phyloP scores from a whole-genome alignment of 2,113 vertebrate genomes.

The Taxidea taxus region DNA sequence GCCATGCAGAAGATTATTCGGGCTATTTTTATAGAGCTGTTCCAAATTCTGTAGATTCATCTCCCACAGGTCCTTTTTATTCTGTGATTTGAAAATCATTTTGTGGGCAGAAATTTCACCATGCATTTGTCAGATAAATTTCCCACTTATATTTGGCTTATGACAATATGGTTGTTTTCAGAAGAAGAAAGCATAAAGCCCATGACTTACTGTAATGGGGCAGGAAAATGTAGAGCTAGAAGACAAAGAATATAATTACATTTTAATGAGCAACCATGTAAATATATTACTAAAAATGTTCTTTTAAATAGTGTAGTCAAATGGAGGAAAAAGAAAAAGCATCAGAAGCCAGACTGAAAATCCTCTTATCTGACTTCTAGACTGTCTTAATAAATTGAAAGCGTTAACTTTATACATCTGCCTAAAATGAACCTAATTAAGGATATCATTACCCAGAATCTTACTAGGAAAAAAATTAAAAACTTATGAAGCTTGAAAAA shows the following conservation, averaged over 20 bases:
- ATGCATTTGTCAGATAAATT: conserved; percentile 78
- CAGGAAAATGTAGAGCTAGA: conserved; percentile 67
- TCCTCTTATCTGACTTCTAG: conserved; percentile 8
- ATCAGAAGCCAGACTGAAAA: conserved; percentile 36
- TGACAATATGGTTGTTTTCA: conserved; percentile 62
- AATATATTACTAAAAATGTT: conserved; percentile 67
- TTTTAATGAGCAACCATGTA: conserved; percentile 75
- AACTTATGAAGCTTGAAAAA: background rate
- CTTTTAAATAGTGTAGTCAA: conserved; percentile 62
- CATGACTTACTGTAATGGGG: conserved; percentile 75
- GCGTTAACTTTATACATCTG: background rate
- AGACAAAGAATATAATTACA: conserved; percentile 74
- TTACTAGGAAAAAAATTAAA: background rate
- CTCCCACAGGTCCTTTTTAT: conserved; percentile 76
- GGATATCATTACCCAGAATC: background rate
- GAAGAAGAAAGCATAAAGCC: conserved; percentile 59
- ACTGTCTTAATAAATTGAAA: conserved; percentile 7
- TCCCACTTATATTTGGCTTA: conserved; percentile 76
- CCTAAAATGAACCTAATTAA: conserved; percentile 36
- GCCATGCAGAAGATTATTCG: conserved; percentile 75
- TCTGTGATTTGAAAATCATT: conserved; percentile 77
- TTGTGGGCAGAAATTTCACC: conserved; percentile 75
- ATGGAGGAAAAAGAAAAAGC: conserved; percentile 35
- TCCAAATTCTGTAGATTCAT: conserved; percentile 78
- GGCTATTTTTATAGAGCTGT: conserved; percentile 73